Percentiles rank a stretch among this genome's conserved stretches.
Conservation (phyloP, 2,113 vertebrate species). For the Nasalis larvatus region DNA sequence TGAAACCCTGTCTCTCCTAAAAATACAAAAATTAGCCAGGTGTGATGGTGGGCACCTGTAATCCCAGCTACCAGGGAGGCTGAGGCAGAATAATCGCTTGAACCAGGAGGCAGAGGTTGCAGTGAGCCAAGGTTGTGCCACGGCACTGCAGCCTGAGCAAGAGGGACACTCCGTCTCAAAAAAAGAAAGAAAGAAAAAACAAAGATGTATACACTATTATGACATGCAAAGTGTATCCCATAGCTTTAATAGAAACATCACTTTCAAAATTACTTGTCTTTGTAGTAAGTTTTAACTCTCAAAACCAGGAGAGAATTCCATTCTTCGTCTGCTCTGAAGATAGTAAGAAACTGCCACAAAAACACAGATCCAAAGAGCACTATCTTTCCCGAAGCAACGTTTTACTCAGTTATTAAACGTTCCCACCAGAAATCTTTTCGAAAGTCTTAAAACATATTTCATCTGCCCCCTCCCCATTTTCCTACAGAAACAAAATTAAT, state of each 20-base stretch:
- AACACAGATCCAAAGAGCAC: slow-evolving; percentile 69
- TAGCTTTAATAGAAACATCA: not conserved
- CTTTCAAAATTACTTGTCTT: slow-evolving; percentile 12
- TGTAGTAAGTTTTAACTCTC: slow-evolving; percentile 45
- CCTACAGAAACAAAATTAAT: slow-evolving; percentile 81
- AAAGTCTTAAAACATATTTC: slow-evolving; percentile 83
- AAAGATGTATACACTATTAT: not conserved
- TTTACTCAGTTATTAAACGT: slow-evolving; percentile 79
- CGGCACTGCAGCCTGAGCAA: no score
- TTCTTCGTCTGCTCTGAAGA: slow-evolving; percentile 60
- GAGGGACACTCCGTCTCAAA: no score
- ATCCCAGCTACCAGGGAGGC: no score
- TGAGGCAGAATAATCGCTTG: no score
- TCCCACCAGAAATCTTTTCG: slow-evolving; percentile 83
- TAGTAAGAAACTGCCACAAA: slow-evolving; percentile 66
- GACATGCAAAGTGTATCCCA: not conserved
- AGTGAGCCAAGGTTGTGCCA: no score
- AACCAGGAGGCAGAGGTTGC: no score
- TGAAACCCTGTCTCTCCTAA: no score
- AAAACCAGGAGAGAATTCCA: slow-evolving; percentile 55
- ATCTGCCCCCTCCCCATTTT: slow-evolving; percentile 65
- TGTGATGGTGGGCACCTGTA: no score
- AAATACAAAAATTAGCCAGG: no score
- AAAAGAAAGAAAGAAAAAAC: no score
- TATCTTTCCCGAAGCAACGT: slow-evolving; percentile 78